phyloP scores from a whole-genome alignment of 2,888 invertebrate species.

The Melipona bicolor region DNA sequence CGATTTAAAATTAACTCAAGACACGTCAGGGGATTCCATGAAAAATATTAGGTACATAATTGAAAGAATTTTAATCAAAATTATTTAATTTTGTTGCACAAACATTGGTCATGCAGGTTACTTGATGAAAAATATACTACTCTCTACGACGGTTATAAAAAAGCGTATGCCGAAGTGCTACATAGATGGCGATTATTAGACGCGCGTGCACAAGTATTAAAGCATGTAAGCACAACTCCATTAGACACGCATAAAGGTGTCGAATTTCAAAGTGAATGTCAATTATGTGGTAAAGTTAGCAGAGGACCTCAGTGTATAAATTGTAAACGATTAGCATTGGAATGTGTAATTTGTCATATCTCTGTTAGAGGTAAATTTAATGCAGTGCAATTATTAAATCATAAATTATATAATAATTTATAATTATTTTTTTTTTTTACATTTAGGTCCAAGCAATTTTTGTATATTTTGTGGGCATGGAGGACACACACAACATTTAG shows the following conservation, averaged over 20 bases:
- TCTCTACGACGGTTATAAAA: slow-evolving; percentile 93
- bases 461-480: slow-evolving; percentile 97
- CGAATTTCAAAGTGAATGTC: slow-evolving; percentile 91
- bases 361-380: slow-evolving; percentile 90
- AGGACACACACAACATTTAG: slow-evolving; percentile 94
- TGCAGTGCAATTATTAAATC: not conserved
- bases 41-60: slow-evolving; percentile 76
- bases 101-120: slow-evolving; percentile 60
- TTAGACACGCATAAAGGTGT: slow-evolving; percentile 87
- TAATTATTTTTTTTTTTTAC: not conserved
- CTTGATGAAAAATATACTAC: slow-evolving; percentile 85
- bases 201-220: slow-evolving; percentile 90
- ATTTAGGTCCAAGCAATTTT: slow-evolving; percentile 89
- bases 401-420: not conserved
- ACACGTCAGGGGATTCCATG: slow-evolving; percentile 77
- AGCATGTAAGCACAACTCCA: slow-evolving; percentile 85
- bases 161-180: slow-evolving; percentile 94
- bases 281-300: slow-evolving; percentile 88
- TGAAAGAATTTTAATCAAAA: slow-evolving; percentile 44
- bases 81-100: not conserved
- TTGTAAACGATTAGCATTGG: slow-evolving; percentile 91
- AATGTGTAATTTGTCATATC: slow-evolving; percentile 93
- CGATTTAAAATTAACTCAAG: slow-evolving; percentile 86
- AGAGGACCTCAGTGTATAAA: slow-evolving; percentile 89
- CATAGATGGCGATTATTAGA: slow-evolving; percentile 93